Evolutionary conservation across 2,888 invertebrate genomes (phyloP).

Genomic region (Pseudoips prasinana): DNA sequence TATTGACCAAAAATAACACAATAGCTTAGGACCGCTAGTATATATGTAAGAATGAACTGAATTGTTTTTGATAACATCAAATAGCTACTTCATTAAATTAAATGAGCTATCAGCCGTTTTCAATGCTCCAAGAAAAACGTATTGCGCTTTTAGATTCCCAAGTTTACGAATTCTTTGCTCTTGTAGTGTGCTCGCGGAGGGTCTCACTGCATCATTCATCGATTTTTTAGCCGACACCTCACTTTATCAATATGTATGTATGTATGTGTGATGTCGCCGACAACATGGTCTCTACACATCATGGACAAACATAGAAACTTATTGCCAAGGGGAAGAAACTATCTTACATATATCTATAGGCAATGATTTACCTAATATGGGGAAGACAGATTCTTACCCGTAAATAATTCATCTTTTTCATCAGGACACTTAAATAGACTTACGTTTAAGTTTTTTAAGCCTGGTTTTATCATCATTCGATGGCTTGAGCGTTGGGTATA

Average conservation of each 20-base stretch:
- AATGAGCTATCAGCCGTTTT: constrained; percentile 73
- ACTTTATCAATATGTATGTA: constrained; percentile 74
- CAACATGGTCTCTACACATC: constrained; percentile 26
- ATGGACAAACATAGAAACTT: constrained; percentile 22
- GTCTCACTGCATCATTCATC: constrained; percentile 79
- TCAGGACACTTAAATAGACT: too few relatives aligned
- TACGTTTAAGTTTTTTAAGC: too few relatives aligned
- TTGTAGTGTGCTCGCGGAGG: constrained; percentile 66
- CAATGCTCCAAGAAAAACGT: constrained; percentile 61
- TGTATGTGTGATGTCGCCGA: constrained; percentile 65
- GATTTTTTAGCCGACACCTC: constrained; percentile 75
- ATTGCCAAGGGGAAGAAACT: too few relatives aligned
- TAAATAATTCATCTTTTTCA: background rate
- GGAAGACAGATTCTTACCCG: background rate
- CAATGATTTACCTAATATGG: background rate
- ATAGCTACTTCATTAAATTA: constrained; percentile 67
- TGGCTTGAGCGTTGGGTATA: too few relatives aligned
- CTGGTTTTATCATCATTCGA: too few relatives aligned
- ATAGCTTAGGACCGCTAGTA: too few relatives aligned
- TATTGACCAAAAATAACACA: too few relatives aligned
- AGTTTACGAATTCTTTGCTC: constrained; percentile 72
- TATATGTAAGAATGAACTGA: too few relatives aligned
- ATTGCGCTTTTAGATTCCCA: constrained; percentile 60
- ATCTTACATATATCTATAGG: constrained; percentile 16
- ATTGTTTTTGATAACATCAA: constrained; percentile 15